These are phyloP conservation scores for Aleiodes testaceus DNA, from an alignment of 2,888 invertebrate genomes.

Conservation along the genomic window DNA sequence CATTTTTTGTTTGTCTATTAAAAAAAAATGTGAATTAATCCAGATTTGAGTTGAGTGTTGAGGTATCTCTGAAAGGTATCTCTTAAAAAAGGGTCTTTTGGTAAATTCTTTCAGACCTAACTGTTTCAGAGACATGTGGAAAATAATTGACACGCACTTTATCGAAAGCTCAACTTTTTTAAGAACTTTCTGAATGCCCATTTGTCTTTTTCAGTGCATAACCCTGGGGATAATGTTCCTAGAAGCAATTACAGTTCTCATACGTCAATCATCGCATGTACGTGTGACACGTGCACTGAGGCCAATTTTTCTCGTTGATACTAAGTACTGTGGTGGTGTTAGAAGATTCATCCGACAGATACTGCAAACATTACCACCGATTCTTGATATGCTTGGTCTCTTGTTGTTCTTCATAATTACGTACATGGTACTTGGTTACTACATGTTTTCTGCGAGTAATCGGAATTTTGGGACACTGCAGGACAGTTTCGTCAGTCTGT, in stretches of 20 bases:
- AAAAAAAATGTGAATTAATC: not conserved
- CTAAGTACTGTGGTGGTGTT: slow-evolving; percentile 87
- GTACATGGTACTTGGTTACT: slow-evolving; percentile 88
- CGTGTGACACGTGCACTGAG: slow-evolving; percentile 89
- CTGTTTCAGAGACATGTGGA: not conserved
- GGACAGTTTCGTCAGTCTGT: slow-evolving; percentile 90
- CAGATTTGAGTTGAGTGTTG: not conserved
- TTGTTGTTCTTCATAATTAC: slow-evolving; percentile 89
- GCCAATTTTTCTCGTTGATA: slow-evolving; percentile 92
- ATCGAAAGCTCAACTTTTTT: not conserved
- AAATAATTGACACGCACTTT: not conserved
- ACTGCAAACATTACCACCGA: slow-evolving; percentile 88
- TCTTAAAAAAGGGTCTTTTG: not conserved
- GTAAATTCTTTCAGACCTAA: not conserved
- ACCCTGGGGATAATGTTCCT: slow-evolving; percentile 86
- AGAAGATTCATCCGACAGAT: slow-evolving; percentile 85
- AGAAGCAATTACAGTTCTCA: slow-evolving; percentile 86
- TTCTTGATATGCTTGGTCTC: slow-evolving; percentile 89
- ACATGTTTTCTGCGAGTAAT: slow-evolving; percentile 86
- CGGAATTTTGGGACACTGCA: slow-evolving; percentile 86
- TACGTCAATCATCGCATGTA: slow-evolving; percentile 88
- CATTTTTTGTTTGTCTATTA: not conserved
- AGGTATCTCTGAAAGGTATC: too few species aligned
- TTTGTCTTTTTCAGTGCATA: slow-evolving; percentile 76
- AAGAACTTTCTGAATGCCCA: not conserved